Evolutionary conservation across 2,797 vertebrate species (phyloP).

Genomic region (Lindbergichthys nudifrons): DNA sequence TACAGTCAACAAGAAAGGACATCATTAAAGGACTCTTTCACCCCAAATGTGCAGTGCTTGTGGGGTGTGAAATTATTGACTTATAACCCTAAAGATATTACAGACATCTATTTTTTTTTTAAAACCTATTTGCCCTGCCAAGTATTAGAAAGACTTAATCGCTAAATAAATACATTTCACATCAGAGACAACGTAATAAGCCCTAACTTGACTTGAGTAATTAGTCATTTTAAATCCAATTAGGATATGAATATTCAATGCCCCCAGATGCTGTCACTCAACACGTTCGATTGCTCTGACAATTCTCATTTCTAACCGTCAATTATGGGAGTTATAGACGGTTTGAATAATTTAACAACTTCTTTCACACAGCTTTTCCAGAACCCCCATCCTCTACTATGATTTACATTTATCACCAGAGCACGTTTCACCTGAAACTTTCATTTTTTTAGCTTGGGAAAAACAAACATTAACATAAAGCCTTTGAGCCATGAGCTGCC

Average conservation of each 20-base stretch:
- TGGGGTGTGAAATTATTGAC: neutral
- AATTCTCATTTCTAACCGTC: neutral
- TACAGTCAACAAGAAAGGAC: neutral
- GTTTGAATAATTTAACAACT: slow-evolving; percentile 6
- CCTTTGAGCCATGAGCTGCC: slow-evolving; percentile 2
- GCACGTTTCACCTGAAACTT: slow-evolving; percentile 25
- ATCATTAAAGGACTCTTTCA: neutral
- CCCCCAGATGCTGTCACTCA: neutral
- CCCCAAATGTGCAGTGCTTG: neutral
- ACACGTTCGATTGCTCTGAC: neutral
- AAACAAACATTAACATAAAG: slow-evolving; percentile 48
- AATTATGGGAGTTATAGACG: neutral
- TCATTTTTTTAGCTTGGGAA: slow-evolving; percentile 1
- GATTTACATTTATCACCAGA: slow-evolving; percentile 10
- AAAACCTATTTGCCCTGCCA: neutral
- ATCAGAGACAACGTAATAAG: slow-evolving; percentile 13
- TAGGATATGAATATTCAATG: slow-evolving; percentile 6
- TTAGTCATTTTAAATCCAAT: slow-evolving; percentile 14
- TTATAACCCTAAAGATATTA: neutral
- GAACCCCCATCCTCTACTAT: neutral
- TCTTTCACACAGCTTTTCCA: neutral
- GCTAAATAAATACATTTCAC: slow-evolving; percentile 4
- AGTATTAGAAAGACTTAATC: neutral
- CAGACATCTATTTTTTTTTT: slow-evolving; percentile 4
- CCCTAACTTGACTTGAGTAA: neutral